Base-by-base conservation (phyloP, 2,113 vertebrate genomes). In the Malurus alboscapulatus region DNA sequence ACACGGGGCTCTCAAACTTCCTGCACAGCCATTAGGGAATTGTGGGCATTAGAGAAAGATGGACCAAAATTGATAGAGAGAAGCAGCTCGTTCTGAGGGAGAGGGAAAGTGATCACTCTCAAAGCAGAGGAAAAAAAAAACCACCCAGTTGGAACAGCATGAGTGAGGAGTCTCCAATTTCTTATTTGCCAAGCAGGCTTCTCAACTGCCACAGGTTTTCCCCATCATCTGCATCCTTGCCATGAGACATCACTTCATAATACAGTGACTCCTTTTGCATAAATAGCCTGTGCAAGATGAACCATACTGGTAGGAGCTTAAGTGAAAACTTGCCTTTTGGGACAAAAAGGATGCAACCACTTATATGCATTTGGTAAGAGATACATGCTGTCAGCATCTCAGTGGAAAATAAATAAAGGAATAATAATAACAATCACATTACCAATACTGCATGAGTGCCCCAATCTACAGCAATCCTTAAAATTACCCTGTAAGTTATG, bases 1-100 rank as follows among this genome's bases (percentile, higher is more conserved):
- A 0, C 4, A 1, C 0, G 2, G n/a, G 32, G 8, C n/a, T 76
- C n/a, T 40, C 0, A 1, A 25, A 17, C 26, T 57, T 25, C 26
- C 34, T 36, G 21, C 32, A 74, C 17, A 42, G 6, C 13, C 25
- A 1, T 9, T 1, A 2, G 12, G 8, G 6, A 6, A 57, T 5
- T 2, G 6, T 12, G 29, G 18, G 7, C 34, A 6, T 34, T 40
- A 40, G 8, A 18, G 14, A 42, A 65, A 55, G 8, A 18, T 5
- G 5, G 8, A 25, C 2, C 1, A 4, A 55, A 59, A 58, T 7
- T 14, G 9, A 21, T 8, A 26, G 44, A 40, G 13, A 74, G 7
- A 9, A 42, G 17, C 10, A 42, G 17, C 4, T 61, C 11, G 38
- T 83, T 86, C 32, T 25, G 47, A 53, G 14, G 18, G 22, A 76